Evolutionary conservation across 2,888 invertebrate genomes (phyloP).

Genomic region (Sphaerophoria rueppellii): DNA sequence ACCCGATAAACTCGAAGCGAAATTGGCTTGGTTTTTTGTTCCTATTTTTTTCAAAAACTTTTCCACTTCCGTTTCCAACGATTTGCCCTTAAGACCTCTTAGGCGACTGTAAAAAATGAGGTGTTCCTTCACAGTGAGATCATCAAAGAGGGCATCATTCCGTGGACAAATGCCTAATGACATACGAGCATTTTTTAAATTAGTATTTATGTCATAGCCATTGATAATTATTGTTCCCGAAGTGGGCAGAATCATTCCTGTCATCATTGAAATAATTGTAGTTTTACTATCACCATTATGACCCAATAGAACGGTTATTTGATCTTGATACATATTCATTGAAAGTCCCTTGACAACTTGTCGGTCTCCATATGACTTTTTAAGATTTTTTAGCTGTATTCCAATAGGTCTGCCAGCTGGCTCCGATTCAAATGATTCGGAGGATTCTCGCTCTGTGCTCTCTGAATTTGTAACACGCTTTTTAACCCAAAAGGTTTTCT

Average conservation of each 20-base stretch:
- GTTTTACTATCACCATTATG: constrained; percentile 95
- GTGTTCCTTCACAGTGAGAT: too few species aligned
- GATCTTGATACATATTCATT: constrained; percentile 93
- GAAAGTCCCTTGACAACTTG: constrained; percentile 87
- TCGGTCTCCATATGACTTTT: too few species aligned
- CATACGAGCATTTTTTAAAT: constrained; percentile 86
- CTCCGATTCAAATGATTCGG: constrained; percentile 77
- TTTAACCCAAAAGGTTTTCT: constrained; percentile 84
- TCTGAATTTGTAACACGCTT: constrained; percentile 76
- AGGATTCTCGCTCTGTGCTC: constrained; percentile 56
- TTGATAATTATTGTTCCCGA: constrained; percentile 88
- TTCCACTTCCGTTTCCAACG: constrained; percentile 85
- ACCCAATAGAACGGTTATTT: constrained; percentile 93
- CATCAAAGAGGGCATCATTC: too few species aligned
- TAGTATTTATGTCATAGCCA: constrained; percentile 87
- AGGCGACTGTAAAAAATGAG: too few species aligned
- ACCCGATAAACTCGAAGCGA: constrained; percentile 86
- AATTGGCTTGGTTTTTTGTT: constrained; percentile 86
- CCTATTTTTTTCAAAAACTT: constrained; percentile 86
- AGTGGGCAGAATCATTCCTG: constrained; percentile 88
- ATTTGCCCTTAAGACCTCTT: constrained; percentile 85
- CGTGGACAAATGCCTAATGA: too few species aligned
- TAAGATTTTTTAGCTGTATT: constrained; percentile 85
- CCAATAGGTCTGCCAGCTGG: constrained; percentile 83
- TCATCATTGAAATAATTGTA: constrained; percentile 96